These are phyloP conservation scores for Pipistrellus pipistrellus DNA, from an alignment of 2,797 vertebrate species.

Conservation along the genomic window DNA sequence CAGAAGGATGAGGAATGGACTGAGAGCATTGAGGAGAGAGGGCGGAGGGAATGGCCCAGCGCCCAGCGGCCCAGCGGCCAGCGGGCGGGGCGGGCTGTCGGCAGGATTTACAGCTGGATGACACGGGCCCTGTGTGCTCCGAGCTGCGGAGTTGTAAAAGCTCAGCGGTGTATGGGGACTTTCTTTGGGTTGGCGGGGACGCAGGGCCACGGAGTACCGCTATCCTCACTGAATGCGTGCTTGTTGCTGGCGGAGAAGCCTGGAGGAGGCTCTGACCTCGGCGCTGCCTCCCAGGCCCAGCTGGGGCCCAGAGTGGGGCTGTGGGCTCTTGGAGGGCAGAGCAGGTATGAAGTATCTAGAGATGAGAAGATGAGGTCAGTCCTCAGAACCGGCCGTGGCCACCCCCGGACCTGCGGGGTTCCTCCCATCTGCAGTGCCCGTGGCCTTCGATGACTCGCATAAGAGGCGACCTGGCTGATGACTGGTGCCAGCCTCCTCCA, in stretches of 20 bases:
- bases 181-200: constrained; percentile 59
- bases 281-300: constrained; percentile 23
- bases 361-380: constrained; percentile 57
- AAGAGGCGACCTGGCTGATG: background rate
- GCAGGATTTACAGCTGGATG: background rate
- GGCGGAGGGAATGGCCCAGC: background rate
- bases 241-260: constrained; percentile 45
- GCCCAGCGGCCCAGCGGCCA: background rate
- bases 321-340: constrained; percentile 59
- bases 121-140: background rate
- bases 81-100: background rate
- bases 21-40: background rate
- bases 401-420: background rate
- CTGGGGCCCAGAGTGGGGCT: background rate
- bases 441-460: background rate
- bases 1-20: background rate
- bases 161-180: background rate
- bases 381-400: background rate
- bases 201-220: constrained; percentile 48
- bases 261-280: constrained; percentile 55
- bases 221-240: constrained; percentile 35
- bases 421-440: background rate
- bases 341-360: constrained; percentile 11
- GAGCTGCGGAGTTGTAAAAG: constrained; percentile 13
- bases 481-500: background rate